Evolutionary conservation across 1,140 invertebrate species (phyloP).

Genomic region (Adelges cooleyi): DNA sequence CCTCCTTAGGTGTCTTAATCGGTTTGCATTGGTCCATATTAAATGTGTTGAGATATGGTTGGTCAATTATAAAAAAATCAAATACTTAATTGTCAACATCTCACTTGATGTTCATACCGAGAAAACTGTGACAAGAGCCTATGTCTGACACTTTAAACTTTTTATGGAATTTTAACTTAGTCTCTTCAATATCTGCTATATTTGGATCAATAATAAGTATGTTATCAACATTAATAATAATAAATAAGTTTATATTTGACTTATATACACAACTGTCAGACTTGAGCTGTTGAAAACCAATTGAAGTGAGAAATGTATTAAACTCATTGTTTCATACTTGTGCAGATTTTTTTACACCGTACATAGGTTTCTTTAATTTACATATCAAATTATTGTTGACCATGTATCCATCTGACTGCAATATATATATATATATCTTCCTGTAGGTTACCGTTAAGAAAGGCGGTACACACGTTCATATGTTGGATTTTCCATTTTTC

Average conservation of each 20-base stretch:
- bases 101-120: slow-evolving; percentile 1
- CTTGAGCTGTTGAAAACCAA: background rate
- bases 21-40: background rate
- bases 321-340: slow-evolving; percentile 7
- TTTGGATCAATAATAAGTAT: background rate
- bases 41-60: background rate
- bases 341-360: slow-evolving; percentile 17
- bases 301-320: background rate
- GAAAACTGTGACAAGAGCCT: background rate
- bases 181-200: background rate
- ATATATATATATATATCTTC: slow-evolving; percentile 15
- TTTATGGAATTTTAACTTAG: background rate
- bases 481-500: slow-evolving; percentile 1
- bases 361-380: slow-evolving; percentile 23
- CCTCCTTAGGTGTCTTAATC: background rate
- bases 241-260: background rate
- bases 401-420: slow-evolving; percentile 28
- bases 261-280: slow-evolving; percentile 11
- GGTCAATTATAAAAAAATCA: background rate
- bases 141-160: slow-evolving; percentile 6
- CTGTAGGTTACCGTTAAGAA: slow-evolving; percentile 9
- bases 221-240: slow-evolving; percentile 6
- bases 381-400: background rate
- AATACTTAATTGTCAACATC: background rate
- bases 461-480: slow-evolving; percentile 17